These are phyloP conservation scores for Leucania comma DNA, from an alignment of 2,888 invertebrate genomes.

Conservation along the genomic window DNA sequence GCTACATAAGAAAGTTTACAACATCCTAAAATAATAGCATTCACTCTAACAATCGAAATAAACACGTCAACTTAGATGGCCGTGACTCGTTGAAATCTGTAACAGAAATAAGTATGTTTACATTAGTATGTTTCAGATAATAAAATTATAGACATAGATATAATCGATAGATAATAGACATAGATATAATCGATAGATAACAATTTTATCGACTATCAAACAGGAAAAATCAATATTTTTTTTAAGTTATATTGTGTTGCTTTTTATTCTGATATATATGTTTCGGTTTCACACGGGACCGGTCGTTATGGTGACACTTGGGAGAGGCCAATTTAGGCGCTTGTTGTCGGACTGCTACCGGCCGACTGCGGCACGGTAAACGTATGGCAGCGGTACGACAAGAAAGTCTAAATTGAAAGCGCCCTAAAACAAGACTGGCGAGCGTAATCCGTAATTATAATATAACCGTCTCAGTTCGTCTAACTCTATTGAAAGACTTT, in stretches of 20 bases:
- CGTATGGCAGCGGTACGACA: no score
- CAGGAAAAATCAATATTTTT: constrained; percentile 12
- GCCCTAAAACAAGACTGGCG: no score
- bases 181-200: constrained; percentile 10
- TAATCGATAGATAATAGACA: constrained; percentile 1
- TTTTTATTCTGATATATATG: neutral
- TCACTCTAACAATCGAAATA: constrained; percentile 52
- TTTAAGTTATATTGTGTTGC: neutral
- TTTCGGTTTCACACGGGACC: no score
- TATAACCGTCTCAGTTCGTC: no score
- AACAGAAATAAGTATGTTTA: constrained; percentile 20
- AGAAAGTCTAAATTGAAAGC: no score
- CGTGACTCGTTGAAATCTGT: constrained; percentile 26
- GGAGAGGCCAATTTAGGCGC: no score
- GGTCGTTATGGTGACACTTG: no score
- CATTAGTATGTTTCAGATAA: constrained; percentile 11
- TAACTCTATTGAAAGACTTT: no score
- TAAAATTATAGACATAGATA: constrained; percentile 16
- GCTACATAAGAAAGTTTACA: constrained; percentile 43
- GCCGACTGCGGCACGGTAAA: no score
- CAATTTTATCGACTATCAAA: neutral
- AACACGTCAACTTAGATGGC: constrained; percentile 32
- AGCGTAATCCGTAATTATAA: no score
- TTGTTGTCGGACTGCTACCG: no score
- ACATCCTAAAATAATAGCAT: constrained; percentile 55